Evolutionary conservation across 2,797 vertebrate species (phyloP).

Genomic region (Chloroceryle inda): DNA sequence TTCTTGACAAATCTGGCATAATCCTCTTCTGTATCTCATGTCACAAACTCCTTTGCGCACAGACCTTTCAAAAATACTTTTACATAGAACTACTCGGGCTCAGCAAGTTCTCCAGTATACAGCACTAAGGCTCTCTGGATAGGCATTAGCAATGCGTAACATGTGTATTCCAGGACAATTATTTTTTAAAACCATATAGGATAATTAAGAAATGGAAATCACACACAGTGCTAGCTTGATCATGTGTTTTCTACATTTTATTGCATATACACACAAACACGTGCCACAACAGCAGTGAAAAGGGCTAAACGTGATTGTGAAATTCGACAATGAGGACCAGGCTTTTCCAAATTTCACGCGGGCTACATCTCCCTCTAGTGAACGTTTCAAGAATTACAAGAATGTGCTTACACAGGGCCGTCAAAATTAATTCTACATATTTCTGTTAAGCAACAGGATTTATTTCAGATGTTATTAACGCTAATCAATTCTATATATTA

Average conservation of each 20-base stretch:
- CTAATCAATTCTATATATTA: background rate
- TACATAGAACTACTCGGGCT: constrained; percentile 30
- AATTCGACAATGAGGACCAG: background rate
- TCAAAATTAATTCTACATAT: background rate
- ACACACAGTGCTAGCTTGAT: background rate
- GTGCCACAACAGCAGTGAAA: background rate
- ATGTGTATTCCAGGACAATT: background rate
- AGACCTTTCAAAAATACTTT: constrained; percentile 43
- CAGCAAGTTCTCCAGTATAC: background rate
- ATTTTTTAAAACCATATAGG: background rate
- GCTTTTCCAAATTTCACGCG: background rate
- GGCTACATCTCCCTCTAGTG: constrained; percentile 1
- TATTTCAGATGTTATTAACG: background rate
- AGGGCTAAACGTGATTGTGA: background rate
- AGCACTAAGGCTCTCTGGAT: background rate
- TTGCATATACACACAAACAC: background rate
- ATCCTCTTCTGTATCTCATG: constrained; percentile 10
- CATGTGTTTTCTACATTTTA: background rate
- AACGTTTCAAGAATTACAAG: background rate
- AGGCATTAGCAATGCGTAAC: background rate
- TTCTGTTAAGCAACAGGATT: background rate
- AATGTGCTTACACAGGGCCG: rapidly evolving
- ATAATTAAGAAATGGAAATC: background rate
- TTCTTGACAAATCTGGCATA: constrained; percentile 55
- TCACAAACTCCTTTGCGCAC: constrained; percentile 1